phyloP scores from a whole-genome alignment of 2,113 vertebrate genomes.

The Laterallus jamaicensis region DNA sequence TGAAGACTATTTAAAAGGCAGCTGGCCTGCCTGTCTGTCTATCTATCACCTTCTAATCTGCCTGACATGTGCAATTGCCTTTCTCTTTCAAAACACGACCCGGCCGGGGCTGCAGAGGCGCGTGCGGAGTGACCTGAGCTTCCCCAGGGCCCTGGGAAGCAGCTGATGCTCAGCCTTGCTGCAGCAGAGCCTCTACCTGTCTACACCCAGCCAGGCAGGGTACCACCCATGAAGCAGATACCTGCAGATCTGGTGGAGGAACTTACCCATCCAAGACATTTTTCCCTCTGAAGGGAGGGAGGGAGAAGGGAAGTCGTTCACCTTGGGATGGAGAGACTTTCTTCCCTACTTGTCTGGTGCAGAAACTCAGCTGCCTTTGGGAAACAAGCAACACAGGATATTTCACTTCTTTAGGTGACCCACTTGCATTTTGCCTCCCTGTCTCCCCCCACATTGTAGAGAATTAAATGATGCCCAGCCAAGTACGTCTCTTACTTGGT shows the following conservation, averaged over 20 bases:
- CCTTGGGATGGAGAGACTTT: neutral
- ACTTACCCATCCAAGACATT: neutral
- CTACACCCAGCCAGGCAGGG: accelerated
- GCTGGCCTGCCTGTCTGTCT: neutral
- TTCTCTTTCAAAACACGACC: neutral
- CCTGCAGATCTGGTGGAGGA: neutral
- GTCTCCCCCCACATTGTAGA: neutral
- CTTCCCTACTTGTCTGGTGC: neutral
- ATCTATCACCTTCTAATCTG: constrained; percentile 27
- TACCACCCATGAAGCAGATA: neutral
- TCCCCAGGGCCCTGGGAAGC: neutral
- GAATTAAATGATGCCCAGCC: constrained; percentile 34
- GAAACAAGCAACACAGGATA: neutral
- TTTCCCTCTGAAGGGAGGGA: neutral
- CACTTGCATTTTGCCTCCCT: neutral
- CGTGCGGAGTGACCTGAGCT: neutral
- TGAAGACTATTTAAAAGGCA: constrained; percentile 15
- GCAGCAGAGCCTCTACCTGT: neutral
- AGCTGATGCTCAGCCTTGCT: neutral
- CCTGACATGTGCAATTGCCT: neutral
- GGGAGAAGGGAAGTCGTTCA: neutral
- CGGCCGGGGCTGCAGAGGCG: neutral
- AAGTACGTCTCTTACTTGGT: constrained; percentile 63
- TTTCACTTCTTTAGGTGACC: neutral
- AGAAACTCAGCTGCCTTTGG: neutral